These are phyloP conservation scores for Rhabdophis nuchalis DNA, from an alignment of 2,797 vertebrate species.

Conservation along the genomic window DNA sequence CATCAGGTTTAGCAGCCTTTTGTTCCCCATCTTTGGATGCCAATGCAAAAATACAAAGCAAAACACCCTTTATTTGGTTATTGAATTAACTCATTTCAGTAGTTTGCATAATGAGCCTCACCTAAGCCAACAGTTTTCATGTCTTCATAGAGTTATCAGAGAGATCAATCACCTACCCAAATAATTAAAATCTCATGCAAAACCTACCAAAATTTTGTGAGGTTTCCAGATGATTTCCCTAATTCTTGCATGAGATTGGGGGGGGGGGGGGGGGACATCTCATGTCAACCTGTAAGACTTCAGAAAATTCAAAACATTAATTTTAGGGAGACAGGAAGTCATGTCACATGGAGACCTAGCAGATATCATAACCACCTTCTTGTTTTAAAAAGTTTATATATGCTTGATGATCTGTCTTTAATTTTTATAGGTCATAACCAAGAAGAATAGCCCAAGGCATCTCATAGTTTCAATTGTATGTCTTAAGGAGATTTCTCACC, in stretches of 20 bases:
- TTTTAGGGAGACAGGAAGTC: neutral
- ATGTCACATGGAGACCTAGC: neutral
- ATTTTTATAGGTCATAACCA: neutral
- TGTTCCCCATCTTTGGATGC: neutral
- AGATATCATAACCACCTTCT: neutral
- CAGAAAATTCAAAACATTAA: neutral
- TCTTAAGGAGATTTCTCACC: neutral
- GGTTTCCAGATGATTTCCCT: neutral
- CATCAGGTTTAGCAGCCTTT: neutral
- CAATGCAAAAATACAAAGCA: neutral
- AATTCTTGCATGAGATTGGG: neutral
- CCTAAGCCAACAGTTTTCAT: neutral
- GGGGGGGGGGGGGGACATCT: too few relatives aligned
- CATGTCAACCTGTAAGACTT: neutral
- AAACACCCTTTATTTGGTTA: neutral
- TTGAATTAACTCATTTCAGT: neutral
- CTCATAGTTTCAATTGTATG: neutral
- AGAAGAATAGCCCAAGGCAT: neutral
- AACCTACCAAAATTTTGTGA: neutral
- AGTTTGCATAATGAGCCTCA: neutral
- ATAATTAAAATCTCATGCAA: neutral
- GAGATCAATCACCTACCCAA: neutral
- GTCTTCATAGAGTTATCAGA: neutral
- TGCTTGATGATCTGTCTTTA: neutral
- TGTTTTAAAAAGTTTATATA: neutral